Base-by-base conservation (phyloP, 2,888 invertebrate species). In the Dynastes maya region DNA sequence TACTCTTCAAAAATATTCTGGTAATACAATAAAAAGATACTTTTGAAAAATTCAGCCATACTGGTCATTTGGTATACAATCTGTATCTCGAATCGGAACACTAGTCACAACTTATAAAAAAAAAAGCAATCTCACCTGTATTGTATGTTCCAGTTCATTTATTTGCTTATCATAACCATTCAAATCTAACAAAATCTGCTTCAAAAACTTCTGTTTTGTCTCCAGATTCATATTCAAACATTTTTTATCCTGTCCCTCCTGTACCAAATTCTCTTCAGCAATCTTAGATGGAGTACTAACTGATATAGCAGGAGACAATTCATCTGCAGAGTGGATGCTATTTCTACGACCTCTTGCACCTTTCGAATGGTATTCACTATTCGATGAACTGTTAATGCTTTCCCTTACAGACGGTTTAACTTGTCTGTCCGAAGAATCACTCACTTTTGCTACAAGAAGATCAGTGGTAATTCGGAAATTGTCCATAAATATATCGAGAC, bases 381-480 rank as follows among this genome's bases (percentile, higher is more conserved):
- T 84, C 74, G 82, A 84, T 72, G 82, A 84, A 81, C 86, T 86
- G 78, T 83, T 85, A 51, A 83, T 80, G 80, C 87, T 88, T 74
- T 86, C 86, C 81, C 87, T 87, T 70, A 83, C 78, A 49, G 78
- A 81, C 71, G 83, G 82, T 75, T 81, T 82, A 40, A 79, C 80
- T 40, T 68, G 72, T 63, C 80, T 80, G 40, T 83, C 81, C 29
- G 77, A 78, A 0, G 78, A 77, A 58, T 77, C 79, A 82, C 86
- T 86, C 63, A 80, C 81, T 51, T 91, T 91, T 80, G 90, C 89
- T 83, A 93, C 92, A 32, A 94, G 86, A 81, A 90, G 90, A 87
- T 96, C 95, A 82, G 95, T 95, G 86, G 93, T 93, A 61, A 90
- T 89, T 83, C 92, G 91, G 85, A 96, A 94, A 84, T 92, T 93